Conservation (phyloP, 2,113 vertebrate genomes). For the Callionymus lyra region DNA sequence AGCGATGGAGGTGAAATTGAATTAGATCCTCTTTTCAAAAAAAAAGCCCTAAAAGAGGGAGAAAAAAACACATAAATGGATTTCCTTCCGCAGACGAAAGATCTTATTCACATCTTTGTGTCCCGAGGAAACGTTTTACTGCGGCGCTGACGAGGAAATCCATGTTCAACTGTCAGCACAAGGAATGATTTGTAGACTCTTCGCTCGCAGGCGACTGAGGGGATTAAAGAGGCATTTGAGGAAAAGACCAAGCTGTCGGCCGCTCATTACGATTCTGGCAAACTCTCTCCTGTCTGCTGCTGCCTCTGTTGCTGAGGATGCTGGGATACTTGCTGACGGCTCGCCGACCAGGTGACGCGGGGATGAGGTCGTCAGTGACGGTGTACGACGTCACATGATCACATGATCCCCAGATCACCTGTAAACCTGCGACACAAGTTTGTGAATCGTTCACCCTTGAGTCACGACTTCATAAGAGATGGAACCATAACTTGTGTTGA, state of each 20-base stretch:
- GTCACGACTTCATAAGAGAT: no score
- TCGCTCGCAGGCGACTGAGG: conserved; percentile 20
- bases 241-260: conserved; percentile 34
- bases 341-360: no score
- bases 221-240: conserved; percentile 52
- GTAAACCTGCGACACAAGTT: no score
- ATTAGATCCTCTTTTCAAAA: conserved; percentile 15
- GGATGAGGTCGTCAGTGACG: no score
- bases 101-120: conserved; percentile 26
- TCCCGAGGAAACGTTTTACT: conserved; percentile 25
- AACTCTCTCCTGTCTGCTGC: conserved; percentile 27
- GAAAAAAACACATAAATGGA: conserved; percentile 18
- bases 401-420: no score
- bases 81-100: conserved; percentile 12
- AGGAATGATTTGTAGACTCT: conserved; percentile 27
- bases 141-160: conserved; percentile 38
- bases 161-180: conserved; percentile 24
- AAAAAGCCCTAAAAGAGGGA: conserved; percentile 9
- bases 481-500: no score
- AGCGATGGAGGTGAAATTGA: conserved; percentile 25
- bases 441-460: no score
- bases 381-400: no score
- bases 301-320: not conserved
- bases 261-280: conserved; percentile 28
- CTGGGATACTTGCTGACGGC: no score